These are phyloP conservation scores for Octodon degus DNA, from an alignment of 2,113 vertebrate genomes.

Conservation along the genomic window DNA sequence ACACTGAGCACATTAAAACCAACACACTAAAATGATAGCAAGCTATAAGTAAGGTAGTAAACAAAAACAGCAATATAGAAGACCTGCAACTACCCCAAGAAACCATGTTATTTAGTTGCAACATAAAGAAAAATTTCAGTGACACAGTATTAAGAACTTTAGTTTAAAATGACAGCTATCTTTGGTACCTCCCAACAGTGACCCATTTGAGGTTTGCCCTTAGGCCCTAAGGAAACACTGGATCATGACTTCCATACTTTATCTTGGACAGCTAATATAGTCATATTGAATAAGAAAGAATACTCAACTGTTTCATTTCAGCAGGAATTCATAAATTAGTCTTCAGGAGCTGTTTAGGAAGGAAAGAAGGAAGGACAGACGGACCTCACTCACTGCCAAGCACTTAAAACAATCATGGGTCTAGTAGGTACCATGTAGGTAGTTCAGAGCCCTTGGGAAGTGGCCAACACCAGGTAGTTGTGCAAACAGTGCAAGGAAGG, in stretches of 20 bases:
- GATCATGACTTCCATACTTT: not conserved
- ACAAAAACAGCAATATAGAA: conserved; percentile 72
- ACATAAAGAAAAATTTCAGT: conserved; percentile 9
- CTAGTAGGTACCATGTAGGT: not conserved
- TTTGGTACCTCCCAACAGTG: not conserved
- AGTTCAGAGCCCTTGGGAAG: not conserved
- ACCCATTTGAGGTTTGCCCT: not conserved
- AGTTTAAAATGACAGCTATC: not conserved
- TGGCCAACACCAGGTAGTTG: not conserved
- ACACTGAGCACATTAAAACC: conserved; percentile 69
- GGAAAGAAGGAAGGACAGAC: too few relatives aligned
- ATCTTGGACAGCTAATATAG: not conserved
- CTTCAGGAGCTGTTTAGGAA: not conserved
- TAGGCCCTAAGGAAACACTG: conserved; percentile 18
- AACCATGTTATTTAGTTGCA: conserved; percentile 56
- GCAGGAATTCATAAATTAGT: conserved; percentile 17
- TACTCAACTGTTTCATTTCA: not conserved
- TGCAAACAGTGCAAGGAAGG: not conserved
- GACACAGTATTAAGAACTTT: not conserved
- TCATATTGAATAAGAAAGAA: conserved; percentile 6
- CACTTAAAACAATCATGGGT: too few relatives aligned
- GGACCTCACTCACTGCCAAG: too few relatives aligned
- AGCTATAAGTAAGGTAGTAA: conserved; percentile 87
- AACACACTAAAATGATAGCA: conserved; percentile 86
- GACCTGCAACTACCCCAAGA: conserved; percentile 63